phyloP scores from a whole-genome alignment of 2,797 vertebrate species.

The Chiroxiphia lanceolata region DNA sequence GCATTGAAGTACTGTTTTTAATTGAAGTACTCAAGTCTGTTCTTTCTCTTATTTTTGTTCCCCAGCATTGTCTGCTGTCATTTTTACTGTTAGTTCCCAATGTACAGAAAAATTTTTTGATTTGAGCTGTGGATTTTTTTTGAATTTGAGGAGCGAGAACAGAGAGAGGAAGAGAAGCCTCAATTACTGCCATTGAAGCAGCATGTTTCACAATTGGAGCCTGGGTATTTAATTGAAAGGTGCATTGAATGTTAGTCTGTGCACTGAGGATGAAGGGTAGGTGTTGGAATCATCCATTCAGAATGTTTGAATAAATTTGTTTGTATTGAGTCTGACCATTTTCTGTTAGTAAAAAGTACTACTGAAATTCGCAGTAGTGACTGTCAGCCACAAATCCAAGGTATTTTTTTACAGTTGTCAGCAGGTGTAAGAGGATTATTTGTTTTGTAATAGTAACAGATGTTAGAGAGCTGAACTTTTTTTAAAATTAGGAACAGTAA shows the following conservation, averaged over 20 bases:
- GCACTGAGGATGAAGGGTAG: background rate
- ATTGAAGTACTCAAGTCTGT: background rate
- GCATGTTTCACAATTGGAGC: background rate
- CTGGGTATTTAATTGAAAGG: background rate
- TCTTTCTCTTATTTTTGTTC: background rate
- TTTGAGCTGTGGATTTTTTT: background rate
- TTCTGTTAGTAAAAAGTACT: background rate
- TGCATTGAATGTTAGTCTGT: background rate
- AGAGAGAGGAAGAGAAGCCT: background rate
- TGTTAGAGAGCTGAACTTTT: background rate
- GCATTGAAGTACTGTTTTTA: background rate
- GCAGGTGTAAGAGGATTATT: slow-evolving; percentile 27
- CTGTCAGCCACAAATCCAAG: background rate
- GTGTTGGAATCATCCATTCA: background rate
- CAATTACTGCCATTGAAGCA: background rate
- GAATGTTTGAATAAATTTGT: background rate
- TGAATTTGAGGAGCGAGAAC: background rate
- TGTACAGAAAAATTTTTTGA: background rate
- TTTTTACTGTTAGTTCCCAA: background rate
- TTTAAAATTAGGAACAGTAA: background rate
- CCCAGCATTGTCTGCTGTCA: background rate
- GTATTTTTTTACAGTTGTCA: background rate
- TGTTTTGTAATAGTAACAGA: slow-evolving; percentile 20
- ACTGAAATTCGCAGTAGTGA: background rate
- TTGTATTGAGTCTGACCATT: background rate